Base-by-base conservation (phyloP, 2,888 invertebrate species). In the Calameuta pallipes region DNA sequence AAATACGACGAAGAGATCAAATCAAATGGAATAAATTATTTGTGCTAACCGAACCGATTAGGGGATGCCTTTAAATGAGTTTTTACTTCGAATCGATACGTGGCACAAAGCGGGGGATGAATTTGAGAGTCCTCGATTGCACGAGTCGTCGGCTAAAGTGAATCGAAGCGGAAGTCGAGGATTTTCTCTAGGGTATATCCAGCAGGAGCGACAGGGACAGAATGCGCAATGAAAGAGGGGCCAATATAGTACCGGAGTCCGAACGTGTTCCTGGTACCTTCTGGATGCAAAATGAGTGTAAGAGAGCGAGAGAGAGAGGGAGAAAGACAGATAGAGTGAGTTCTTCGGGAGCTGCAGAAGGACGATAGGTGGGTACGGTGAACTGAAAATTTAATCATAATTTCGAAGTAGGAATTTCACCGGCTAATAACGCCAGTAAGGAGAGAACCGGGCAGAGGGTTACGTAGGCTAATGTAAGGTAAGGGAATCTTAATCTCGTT, bases 401-500 rank as follows among this genome's bases (percentile, higher is more conserved):
- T 86, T 83, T 74, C 76, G 75, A 76, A 83, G 79, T 80, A 80
- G 79, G 83, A 81, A 85, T 82, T 83, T 81, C 78, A 81, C 69
- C 68, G 79, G 80, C 81, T 85, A 85, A 85, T 86, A 86, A 85
- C 81, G 82, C 80, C 78, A 77, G 76, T 77, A 80, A 82, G 83
- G 77, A 33, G 41, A 30, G 35, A 79, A 76, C 77, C 79, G 80
- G 79, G 81, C 78, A 76, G 79, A 78, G 80, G 85, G 83, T 82
- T 82, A 83, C 82, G 76, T 74, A 69, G 80, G 84, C 82, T 85
- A 86, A 86, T 84, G 84, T 82, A 83, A 85, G 82, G 84, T 81
- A 84, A 87, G 85, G 83, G 85, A 87, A 87, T 87, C 85, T 87
- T 88, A 87, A 88, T 88, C 85, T 87, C 83, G 84, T 86, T 78